These are phyloP conservation scores for Antennarius maculatus DNA, from an alignment of 2,797 vertebrate genomes.

Conservation along the genomic window DNA sequence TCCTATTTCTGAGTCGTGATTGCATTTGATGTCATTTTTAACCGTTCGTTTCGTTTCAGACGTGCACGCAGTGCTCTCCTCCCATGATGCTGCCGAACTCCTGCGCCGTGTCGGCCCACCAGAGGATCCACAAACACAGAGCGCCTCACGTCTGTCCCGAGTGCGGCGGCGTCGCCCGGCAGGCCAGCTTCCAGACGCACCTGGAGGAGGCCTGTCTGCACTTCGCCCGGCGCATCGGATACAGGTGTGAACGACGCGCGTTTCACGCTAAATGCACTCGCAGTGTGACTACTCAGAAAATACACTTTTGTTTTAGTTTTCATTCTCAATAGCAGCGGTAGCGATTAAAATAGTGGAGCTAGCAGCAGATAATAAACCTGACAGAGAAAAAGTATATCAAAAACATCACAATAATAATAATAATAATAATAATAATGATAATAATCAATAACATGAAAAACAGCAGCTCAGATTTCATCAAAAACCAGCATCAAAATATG, in stretches of 20 bases:
- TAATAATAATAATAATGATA: no score
- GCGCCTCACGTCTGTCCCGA: constrained; percentile 94
- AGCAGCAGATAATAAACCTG: no score
- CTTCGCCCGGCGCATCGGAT: constrained; percentile 92
- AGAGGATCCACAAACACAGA: constrained; percentile 91
- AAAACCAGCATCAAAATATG: no score
- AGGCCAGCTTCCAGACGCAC: constrained; percentile 88
- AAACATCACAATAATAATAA: no score
- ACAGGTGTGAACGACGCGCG: constrained; percentile 83
- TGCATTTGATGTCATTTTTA: neutral
- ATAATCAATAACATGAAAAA: no score
- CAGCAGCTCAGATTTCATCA: no score
- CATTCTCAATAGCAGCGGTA: no score
- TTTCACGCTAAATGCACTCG: neutral
- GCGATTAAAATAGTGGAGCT: no score
- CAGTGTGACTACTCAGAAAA: no score
- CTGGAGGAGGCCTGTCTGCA: constrained; percentile 93
- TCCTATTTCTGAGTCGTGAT: neutral
- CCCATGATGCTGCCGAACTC: constrained; percentile 94
- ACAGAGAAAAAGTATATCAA: no score
- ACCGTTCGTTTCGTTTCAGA: constrained; percentile 69
- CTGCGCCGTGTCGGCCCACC: constrained; percentile 91
- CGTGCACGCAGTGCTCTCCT: constrained; percentile 89
- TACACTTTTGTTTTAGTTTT: no score
- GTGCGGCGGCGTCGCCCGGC: constrained; percentile 89